These are phyloP conservation scores for Acipenser transmontanus DNA, from an alignment of 2,797 vertebrate genomes.

Conservation along the genomic window DNA sequence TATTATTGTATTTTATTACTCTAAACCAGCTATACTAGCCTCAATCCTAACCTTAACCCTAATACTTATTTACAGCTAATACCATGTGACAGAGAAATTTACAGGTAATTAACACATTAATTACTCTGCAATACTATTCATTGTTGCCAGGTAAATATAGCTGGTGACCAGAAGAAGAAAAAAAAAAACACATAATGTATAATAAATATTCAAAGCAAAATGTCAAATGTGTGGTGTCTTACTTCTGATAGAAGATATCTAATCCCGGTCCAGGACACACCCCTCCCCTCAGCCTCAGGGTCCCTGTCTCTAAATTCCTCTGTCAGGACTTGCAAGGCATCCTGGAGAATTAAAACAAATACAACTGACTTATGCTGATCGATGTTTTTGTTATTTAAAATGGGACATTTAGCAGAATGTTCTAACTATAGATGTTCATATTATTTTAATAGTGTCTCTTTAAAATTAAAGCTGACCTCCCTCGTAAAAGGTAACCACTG, in stretches of 20 bases:
- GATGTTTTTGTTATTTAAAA: too few species aligned
- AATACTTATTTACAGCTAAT: background rate
- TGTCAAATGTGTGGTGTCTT: background rate
- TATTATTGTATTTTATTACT: background rate
- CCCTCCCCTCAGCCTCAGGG: constrained; percentile 6
- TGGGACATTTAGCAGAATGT: too few species aligned
- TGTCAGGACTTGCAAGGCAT: constrained; percentile 18
- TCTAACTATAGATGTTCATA: too few species aligned
- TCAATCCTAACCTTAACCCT: background rate
- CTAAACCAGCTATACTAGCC: background rate
- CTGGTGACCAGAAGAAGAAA: too few species aligned
- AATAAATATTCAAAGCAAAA: background rate
- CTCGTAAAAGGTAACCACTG: too few species aligned
- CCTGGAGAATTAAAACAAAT: constrained; percentile 10
- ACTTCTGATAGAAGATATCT: constrained; percentile 23
- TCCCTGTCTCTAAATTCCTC: constrained; percentile 15
- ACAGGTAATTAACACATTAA: too few species aligned
- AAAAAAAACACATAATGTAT: too few species aligned
- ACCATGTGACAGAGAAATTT: too few species aligned
- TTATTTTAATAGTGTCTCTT: too few species aligned
- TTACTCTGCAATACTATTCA: too few species aligned
- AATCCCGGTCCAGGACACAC: constrained; percentile 17
- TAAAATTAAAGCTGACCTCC: too few species aligned
- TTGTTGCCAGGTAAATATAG: too few species aligned
- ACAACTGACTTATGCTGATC: background rate